These are phyloP conservation scores for Theretra japonica DNA, from an alignment of 2,888 invertebrate species.

Conservation along the genomic window DNA sequence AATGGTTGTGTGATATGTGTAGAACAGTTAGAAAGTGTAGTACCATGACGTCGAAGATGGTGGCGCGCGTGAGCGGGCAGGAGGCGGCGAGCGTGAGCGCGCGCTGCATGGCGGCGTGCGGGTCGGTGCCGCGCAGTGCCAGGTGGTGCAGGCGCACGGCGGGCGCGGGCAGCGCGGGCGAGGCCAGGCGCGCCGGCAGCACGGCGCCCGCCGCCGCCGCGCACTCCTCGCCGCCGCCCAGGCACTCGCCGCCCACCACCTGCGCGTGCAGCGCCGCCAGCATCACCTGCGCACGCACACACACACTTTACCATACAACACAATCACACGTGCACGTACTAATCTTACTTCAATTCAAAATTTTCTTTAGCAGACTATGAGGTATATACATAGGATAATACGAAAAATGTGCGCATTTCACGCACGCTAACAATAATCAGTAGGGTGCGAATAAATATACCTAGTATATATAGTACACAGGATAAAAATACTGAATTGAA, in stretches of 20 bases:
- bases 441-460: too few species aligned
- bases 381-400: too few species aligned
- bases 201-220: slow-evolving; percentile 90
- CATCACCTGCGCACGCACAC: slow-evolving; percentile 88
- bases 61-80: slow-evolving; percentile 96
- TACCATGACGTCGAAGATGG: slow-evolving; percentile 97
- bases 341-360: too few species aligned
- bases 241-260: slow-evolving; percentile 94
- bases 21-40: too few species aligned
- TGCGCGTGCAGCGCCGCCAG: slow-evolving; percentile 97
- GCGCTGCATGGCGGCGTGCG: slow-evolving; percentile 95
- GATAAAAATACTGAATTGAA: too few species aligned
- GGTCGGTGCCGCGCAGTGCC: slow-evolving; percentile 93
- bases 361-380: too few species aligned
- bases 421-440: too few species aligned
- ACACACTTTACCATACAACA: neutral
- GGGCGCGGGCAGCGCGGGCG: slow-evolving; percentile 92
- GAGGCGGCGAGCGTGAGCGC: slow-evolving; percentile 96
- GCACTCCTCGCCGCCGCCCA: slow-evolving; percentile 87
- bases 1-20: too few species aligned
- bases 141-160: slow-evolving; percentile 96
- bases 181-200: slow-evolving; percentile 92
- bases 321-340: neutral
- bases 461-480: too few species aligned
- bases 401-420: too few species aligned